phyloP scores from a whole-genome alignment of 1,140 invertebrate species.

The Aphelenchoides fujianensis region DNA sequence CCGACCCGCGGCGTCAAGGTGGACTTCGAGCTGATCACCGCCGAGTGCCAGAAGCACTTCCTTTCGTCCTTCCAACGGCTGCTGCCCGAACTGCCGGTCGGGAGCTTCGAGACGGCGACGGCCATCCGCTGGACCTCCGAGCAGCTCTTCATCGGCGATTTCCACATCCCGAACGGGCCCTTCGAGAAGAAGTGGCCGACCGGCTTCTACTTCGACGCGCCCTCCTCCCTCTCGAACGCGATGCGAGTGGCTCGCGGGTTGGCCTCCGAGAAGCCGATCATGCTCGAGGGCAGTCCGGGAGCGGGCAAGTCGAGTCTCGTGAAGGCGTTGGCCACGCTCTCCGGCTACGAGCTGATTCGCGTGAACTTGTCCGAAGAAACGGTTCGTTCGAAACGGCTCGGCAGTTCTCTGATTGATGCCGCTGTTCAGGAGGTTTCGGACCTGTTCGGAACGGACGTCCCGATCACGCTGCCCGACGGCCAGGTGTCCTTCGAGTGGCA shows the following conservation, averaged over 20 bases:
- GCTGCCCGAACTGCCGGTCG: neutral
- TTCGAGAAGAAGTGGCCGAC: conserved; percentile 17
- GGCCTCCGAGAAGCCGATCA: conserved; percentile 80
- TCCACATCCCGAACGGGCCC: conserved; percentile 15
- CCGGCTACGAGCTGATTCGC: conserved; percentile 77
- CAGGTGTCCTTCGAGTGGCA: conserved; percentile 86
- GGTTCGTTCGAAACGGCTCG: conserved; percentile 64
- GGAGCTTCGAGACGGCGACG: conserved; percentile 33
- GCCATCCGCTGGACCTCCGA: neutral
- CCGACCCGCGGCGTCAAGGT: conserved; percentile 29
- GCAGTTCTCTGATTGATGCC: neutral
- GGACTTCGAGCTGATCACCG: conserved; percentile 12
- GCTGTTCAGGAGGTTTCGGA: conserved; percentile 81
- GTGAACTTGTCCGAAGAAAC: conserved; percentile 99
- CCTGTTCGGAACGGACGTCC: conserved; percentile 94
- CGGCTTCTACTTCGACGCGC: conserved; percentile 39
- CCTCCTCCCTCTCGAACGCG: conserved; percentile 73
- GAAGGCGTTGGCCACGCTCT: conserved; percentile 79
- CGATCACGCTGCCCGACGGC: conserved; percentile 75
- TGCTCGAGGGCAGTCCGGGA: conserved; percentile 94
- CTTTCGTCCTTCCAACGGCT: neutral
- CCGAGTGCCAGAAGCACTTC: conserved; percentile 22
- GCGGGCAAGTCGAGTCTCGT: conserved; percentile 96
- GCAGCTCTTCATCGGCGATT: neutral
- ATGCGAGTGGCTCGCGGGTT: conserved; percentile 79